Percentiles rank a stretch among this genome's conserved stretches.
Evolutionary conservation across 2,888 invertebrate genomes (phyloP).

Genomic region (Hartigia nigra): DNA sequence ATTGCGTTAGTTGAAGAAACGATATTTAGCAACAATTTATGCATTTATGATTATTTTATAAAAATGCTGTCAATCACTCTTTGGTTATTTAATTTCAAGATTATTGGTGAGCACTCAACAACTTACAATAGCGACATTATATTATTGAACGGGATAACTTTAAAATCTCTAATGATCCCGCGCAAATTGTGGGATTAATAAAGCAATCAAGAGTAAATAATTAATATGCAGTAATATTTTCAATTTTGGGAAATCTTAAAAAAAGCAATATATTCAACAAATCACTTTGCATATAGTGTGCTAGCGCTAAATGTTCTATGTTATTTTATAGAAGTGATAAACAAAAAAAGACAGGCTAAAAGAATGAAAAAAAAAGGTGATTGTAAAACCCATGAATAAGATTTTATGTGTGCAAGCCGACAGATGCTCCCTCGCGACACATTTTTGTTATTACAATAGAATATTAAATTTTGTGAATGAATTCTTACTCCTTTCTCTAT

Average conservation of each 20-base stretch:
- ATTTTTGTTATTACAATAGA: not conserved
- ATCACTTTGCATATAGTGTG: not conserved
- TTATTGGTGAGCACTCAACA: not conserved
- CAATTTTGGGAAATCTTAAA: not conserved
- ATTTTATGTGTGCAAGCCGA: conserved; percentile 18
- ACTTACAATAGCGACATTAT: not conserved
- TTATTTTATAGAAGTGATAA: not conserved
- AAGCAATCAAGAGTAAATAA: not conserved
- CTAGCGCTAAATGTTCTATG: not conserved
- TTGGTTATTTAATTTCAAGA: not conserved
- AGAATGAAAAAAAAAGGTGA: not conserved
- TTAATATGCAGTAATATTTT: not conserved
- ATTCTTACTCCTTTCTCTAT: conserved; percentile 43
- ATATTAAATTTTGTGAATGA: conserved; percentile 18
- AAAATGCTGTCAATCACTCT: not conserved
- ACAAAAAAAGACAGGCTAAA: not conserved
- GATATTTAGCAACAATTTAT: not conserved
- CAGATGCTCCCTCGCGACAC: conserved; percentile 21
- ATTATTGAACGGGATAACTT: not conserved
- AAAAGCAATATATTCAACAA: not conserved
- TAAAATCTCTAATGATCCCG: not conserved
- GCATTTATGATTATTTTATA: not conserved
- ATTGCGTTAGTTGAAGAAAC: not conserved
- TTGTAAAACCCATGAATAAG: not conserved
- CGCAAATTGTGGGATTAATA: not conserved